These are phyloP conservation scores for Crocodylus rhombifer DNA, from an alignment of 2,797 vertebrate species.

Conservation along the genomic window DNA sequence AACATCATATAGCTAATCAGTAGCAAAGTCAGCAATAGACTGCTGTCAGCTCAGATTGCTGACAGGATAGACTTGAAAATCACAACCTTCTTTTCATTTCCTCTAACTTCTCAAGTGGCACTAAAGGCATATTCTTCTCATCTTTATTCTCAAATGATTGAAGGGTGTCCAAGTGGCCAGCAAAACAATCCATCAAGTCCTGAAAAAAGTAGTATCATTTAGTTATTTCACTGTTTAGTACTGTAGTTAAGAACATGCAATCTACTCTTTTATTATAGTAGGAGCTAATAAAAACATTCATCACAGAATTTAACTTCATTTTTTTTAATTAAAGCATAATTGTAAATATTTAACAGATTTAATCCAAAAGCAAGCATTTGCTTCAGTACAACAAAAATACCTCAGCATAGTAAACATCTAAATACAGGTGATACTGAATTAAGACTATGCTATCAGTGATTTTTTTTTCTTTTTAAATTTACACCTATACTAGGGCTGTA, in stretches of 20 bases:
- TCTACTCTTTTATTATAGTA: neutral
- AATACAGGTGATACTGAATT: neutral
- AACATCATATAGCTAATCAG: neutral
- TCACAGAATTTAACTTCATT: neutral
- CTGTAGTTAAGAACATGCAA: neutral
- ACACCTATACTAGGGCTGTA: no score
- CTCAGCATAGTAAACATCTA: neutral
- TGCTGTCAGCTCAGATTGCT: neutral
- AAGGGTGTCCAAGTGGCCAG: slow-evolving; percentile 84
- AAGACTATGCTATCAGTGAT: neutral
- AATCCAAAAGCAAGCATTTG: neutral
- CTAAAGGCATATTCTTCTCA: slow-evolving; percentile 83
- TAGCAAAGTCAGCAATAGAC: neutral
- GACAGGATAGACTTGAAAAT: neutral
- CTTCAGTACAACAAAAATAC: neutral
- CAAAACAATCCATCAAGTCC: slow-evolving; percentile 88
- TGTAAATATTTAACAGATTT: neutral
- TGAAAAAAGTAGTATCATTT: slow-evolving; percentile 62
- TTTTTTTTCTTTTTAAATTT: neutral
- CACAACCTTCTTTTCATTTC: slow-evolving; percentile 91
- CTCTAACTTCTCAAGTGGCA: slow-evolving; percentile 89
- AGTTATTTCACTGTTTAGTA: neutral
- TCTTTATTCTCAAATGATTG: slow-evolving; percentile 89
- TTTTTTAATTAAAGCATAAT: neutral
- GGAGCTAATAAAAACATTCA: neutral